A percentile compares a stretch with the other conserved stretches of the same genome.
These are phyloP conservation scores for Eubasilissa regina DNA, from an alignment of 1,140 invertebrate species.

Conservation along the genomic window DNA sequence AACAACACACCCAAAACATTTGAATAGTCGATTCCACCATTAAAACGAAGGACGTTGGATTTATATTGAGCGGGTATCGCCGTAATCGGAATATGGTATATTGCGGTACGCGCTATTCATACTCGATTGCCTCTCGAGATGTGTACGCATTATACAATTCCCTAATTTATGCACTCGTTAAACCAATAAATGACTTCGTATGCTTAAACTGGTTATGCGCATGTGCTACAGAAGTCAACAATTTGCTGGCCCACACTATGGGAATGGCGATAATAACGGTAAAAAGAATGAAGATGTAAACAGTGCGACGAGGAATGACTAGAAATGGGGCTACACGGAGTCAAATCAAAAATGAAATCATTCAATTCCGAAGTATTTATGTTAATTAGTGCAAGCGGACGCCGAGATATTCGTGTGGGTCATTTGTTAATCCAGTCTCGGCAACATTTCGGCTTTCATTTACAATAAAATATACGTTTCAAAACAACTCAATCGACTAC, in stretches of 20 bases:
- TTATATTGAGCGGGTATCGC: too few relatives aligned
- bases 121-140: background rate
- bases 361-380: conserved; percentile 32
- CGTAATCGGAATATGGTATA: too few relatives aligned
- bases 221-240: conserved; percentile 23
- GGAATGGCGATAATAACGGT: conserved; percentile 8
- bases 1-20: conserved; percentile 28
- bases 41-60: too few relatives aligned
- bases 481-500: too few relatives aligned
- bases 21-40: background rate
- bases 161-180: conserved; percentile 39
- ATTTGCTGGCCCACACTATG: conserved; percentile 33
- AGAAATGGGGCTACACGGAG: background rate
- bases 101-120: too few relatives aligned
- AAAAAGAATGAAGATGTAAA: conserved; percentile 29
- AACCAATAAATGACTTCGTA: conserved; percentile 32
- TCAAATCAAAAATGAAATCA: conserved; percentile 19
- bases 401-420: background rate
- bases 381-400: conserved; percentile 20
- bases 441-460: too few relatives aligned
- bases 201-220: conserved; percentile 22
- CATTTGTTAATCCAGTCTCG: background rate
- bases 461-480: too few relatives aligned
- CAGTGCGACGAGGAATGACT: background rate
- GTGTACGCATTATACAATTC: conserved; percentile 3